Percentiles rank a stretch among this genome's conserved stretches.
phyloP scores from a whole-genome alignment of 1,140 invertebrate species.

The Brachionus sp. region DNA sequence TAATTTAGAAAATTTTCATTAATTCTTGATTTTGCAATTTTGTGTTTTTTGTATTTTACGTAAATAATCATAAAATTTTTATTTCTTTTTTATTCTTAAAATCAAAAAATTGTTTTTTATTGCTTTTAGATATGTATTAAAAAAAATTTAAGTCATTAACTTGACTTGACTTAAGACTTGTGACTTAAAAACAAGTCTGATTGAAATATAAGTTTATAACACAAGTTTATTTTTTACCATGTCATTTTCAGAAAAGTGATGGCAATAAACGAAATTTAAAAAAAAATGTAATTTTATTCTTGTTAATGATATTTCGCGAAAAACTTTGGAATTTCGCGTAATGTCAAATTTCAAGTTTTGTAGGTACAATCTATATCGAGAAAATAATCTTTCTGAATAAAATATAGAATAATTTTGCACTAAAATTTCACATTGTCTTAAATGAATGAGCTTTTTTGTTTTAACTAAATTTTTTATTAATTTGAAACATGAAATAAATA shows the following conservation, averaged over 20 bases:
- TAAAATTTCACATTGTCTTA: not conserved
- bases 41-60: too few relatives aligned
- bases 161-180: too few relatives aligned
- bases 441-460: too few relatives aligned
- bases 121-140: too few relatives aligned
- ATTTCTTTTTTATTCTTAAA: too few relatives aligned
- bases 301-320: not conserved
- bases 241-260: not conserved
- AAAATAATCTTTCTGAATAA: too few relatives aligned
- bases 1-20: too few relatives aligned
- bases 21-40: too few relatives aligned
- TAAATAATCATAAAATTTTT: too few relatives aligned
- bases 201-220: not conserved
- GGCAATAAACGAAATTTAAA: not conserved
- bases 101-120: too few relatives aligned
- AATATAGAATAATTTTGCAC: not conserved
- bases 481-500: not conserved
- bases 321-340: not conserved
- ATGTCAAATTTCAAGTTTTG: not conserved
- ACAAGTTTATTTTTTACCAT: not conserved
- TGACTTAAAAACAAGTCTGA: too few relatives aligned
- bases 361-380: not conserved
- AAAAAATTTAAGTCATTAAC: too few relatives aligned
- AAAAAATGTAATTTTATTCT: not conserved
- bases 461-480: not conserved